A percentile compares a stretch with the other conserved stretches of the same genome.
Evolutionary conservation across 1,140 invertebrate genomes (phyloP).

Genomic region (Bombus sibiricus): DNA sequence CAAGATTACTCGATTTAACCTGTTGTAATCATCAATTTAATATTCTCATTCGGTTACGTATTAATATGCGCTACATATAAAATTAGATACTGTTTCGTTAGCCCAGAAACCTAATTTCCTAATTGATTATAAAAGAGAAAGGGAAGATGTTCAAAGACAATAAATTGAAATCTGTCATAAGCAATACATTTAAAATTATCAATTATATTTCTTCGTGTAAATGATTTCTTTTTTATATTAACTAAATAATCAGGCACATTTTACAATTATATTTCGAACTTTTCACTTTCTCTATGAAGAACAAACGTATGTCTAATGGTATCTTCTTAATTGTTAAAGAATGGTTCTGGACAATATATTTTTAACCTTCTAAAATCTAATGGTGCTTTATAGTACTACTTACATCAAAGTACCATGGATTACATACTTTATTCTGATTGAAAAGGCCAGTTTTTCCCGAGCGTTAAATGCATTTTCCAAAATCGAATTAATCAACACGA

Average conservation of each 20-base stretch:
- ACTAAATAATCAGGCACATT: no score
- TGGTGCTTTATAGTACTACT: no score
- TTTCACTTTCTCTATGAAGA: not conserved
- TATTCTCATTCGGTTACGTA: not conserved
- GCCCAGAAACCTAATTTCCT: not conserved
- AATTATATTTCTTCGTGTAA: not conserved
- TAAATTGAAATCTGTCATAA: no score
- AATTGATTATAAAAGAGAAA: not conserved
- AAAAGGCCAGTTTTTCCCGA: not conserved
- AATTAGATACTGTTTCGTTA: not conserved
- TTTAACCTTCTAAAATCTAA: not conserved
- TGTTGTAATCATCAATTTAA: conserved; percentile 7
- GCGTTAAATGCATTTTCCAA: not conserved
- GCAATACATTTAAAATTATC: not conserved
- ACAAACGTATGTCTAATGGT: not conserved
- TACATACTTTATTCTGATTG: no score
- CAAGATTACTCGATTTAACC: not conserved
- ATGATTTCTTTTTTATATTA: not conserved
- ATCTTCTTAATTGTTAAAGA: not conserved
- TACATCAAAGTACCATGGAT: no score
- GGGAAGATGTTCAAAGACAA: no score
- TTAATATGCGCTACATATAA: no score
- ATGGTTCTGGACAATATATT: not conserved
- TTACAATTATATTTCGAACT: no score
- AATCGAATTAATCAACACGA: conserved; percentile 9